phyloP scores from a whole-genome alignment of 2,888 invertebrate genomes.

The Pristionchus mayeri region DNA sequence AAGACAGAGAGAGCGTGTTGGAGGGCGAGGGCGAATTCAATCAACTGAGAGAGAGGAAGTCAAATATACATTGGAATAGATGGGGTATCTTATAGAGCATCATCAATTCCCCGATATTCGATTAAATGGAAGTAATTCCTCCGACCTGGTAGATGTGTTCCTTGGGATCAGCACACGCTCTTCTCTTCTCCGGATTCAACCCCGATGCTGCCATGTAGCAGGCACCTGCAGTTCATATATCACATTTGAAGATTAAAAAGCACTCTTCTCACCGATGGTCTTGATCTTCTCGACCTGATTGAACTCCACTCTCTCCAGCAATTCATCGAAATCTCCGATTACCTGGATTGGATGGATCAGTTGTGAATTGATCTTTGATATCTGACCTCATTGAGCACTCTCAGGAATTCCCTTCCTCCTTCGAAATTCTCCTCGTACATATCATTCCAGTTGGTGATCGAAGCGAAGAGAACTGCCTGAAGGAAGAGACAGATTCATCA shows the following conservation, averaged over 20 bases:
- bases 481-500: too few species aligned
- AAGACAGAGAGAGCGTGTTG: slow-evolving; percentile 89
- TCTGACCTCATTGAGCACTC: slow-evolving; percentile 88
- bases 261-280: slow-evolving; percentile 83
- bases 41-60: slow-evolving; percentile 80
- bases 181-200: slow-evolving; percentile 86
- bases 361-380: background rate
- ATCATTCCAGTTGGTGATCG: slow-evolving; percentile 96
- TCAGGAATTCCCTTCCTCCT: slow-evolving; percentile 91
- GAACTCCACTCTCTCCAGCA: slow-evolving; percentile 84
- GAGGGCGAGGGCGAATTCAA: slow-evolving; percentile 94
- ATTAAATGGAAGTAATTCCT: background rate
- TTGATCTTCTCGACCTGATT: slow-evolving; percentile 93
- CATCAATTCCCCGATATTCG: too few species aligned
- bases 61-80: too few species aligned
- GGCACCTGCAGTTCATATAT: slow-evolving; percentile 78
- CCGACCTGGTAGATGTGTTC: slow-evolving; percentile 76
- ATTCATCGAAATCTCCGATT: slow-evolving; percentile 94
- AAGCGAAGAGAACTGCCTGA: slow-evolving; percentile 91
- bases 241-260: background rate
- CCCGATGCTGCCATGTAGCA: slow-evolving; percentile 98
- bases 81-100: too few species aligned
- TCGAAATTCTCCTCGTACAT: slow-evolving; percentile 97
- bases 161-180: slow-evolving; percentile 77
- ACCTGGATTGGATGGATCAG: slow-evolving; percentile 77